Evolutionary conservation across 2,888 invertebrate genomes (phyloP).

Genomic region (Acleris literana): DNA sequence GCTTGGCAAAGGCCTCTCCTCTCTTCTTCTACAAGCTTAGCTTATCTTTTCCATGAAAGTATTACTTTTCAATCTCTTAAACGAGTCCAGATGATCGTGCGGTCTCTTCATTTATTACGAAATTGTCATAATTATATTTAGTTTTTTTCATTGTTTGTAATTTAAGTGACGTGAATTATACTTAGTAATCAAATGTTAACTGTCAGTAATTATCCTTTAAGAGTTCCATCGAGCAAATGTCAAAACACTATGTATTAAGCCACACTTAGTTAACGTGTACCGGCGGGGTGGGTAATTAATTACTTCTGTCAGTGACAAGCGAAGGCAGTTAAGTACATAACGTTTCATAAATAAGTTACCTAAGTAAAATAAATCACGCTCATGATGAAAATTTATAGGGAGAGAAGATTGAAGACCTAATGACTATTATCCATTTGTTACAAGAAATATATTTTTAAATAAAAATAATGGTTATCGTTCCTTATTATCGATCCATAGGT

Average conservation of each 20-base stretch:
- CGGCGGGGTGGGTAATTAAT: conserved; percentile 71
- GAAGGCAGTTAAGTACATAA: conserved; percentile 60
- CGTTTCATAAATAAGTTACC: conserved; percentile 63
- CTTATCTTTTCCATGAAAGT: no score
- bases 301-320: conserved; percentile 75
- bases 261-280: conserved; percentile 73
- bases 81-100: no score
- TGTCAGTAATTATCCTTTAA: background rate
- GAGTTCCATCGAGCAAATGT: conserved; percentile 55
- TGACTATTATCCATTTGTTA: background rate
- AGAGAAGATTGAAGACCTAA: conserved; percentile 2
- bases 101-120: no score
- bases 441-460: background rate
- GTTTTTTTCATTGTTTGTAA: no score
- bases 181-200: background rate
- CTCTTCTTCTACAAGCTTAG: no score
- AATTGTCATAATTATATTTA: no score
- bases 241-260: conserved; percentile 62
- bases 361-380: conserved; percentile 20
- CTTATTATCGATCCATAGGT: no score
- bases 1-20: no score
- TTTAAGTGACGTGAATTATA: no score
- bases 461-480: no score
- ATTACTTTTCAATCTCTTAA: no score
- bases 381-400: conserved; percentile 19